Percentiles rank a stretch among this genome's conserved stretches.
phyloP scores from a whole-genome alignment of 2,797 vertebrate genomes.

The Manis javanica region DNA sequence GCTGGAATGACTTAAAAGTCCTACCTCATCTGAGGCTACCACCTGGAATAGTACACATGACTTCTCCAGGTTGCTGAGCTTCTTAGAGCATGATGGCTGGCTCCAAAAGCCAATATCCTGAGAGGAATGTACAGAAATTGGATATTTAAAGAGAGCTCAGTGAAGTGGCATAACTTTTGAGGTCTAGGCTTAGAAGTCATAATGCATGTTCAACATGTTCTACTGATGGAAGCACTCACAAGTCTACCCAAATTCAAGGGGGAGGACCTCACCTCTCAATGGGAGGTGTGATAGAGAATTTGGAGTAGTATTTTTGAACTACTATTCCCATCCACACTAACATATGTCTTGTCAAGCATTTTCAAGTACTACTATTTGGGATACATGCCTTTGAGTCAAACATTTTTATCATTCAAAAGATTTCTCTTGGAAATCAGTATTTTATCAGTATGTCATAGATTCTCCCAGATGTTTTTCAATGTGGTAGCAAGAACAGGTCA shows the following conservation, averaged over 20 bases:
- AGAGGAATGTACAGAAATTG: background rate
- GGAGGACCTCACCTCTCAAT: background rate
- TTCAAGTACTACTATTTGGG: background rate
- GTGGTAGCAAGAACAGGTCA: background rate
- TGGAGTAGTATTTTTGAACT: background rate
- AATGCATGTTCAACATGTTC: background rate
- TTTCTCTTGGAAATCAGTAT: background rate
- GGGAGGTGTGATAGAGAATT: background rate
- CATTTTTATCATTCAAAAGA: background rate
- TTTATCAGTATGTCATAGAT: background rate
- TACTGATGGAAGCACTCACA: background rate
- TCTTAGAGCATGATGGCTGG: background rate
- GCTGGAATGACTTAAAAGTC: background rate
- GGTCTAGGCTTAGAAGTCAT: background rate
- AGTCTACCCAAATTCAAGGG: background rate
- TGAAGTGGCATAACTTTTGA: background rate
- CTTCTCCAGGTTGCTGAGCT: background rate
- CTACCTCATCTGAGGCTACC: background rate
- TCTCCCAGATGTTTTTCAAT: background rate
- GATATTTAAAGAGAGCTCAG: background rate
- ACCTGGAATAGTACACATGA: background rate
- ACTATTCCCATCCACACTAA: background rate
- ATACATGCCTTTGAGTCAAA: background rate
- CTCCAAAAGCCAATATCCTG: background rate
- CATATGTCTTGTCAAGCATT: background rate